Percentiles rank a stretch among this genome's conserved stretches.
Conservation (phyloP, 64 coral and sea anemone species). For the Catalaphyllia jardinei region DNA sequence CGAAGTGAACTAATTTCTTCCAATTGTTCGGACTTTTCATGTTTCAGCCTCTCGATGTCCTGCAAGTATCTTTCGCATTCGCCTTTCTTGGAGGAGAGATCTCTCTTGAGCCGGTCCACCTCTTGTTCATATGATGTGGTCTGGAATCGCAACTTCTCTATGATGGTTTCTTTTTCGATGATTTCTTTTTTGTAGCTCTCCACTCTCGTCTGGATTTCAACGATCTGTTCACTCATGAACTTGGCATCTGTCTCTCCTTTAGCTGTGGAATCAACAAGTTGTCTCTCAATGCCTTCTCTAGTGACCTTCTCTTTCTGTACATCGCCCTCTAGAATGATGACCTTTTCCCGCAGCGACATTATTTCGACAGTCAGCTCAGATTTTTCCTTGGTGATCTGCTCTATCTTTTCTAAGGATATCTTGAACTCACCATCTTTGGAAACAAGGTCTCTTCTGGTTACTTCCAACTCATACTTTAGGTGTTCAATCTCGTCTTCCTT, state of each 20-base stretch:
- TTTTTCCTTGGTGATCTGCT: constrained; percentile 82
- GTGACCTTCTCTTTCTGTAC: constrained; percentile 62
- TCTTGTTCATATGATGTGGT: constrained; percentile 80
- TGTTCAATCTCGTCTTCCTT: constrained; percentile 88
- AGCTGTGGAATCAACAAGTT: constrained; percentile 40
- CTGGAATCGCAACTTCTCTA: constrained; percentile 87
- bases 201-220: constrained; percentile 69
- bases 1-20: constrained; percentile 79
- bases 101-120: constrained; percentile 75
- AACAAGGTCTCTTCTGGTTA: constrained; percentile 66
- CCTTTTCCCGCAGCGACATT: constrained; percentile 77
- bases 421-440: constrained; percentile 79
- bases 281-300: constrained; percentile 59
- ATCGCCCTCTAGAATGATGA: constrained; percentile 78
- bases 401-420: constrained; percentile 63
- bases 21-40: constrained; percentile 79
- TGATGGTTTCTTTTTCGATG: constrained; percentile 85
- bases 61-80: constrained; percentile 57
- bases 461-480: constrained; percentile 68
- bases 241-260: constrained; percentile 78
- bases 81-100: constrained; percentile 76
- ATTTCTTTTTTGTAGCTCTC: constrained; percentile 91
- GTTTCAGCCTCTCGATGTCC: constrained; percentile 81
- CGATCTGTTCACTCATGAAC: constrained; percentile 62
- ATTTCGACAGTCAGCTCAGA: constrained; percentile 85